Percentiles rank a stretch among this genome's conserved stretches.
Evolutionary conservation across 2,888 invertebrate species (phyloP).

Genomic region (Dascillus cervinus): DNA sequence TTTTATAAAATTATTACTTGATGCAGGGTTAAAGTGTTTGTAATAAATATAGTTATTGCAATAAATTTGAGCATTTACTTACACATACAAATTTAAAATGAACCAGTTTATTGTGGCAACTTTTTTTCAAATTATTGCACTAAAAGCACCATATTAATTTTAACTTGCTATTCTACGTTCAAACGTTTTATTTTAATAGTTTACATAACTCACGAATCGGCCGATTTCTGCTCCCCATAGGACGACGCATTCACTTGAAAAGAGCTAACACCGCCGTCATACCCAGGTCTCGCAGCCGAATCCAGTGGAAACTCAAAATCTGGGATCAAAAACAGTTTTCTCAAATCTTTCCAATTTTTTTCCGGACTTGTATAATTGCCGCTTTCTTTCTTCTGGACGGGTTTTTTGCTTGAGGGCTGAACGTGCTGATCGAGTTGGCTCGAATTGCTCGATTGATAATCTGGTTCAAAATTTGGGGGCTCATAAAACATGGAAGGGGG

Average conservation of each 20-base stretch:
- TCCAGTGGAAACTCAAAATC: slow-evolving; percentile 42
- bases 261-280: slow-evolving; percentile 37
- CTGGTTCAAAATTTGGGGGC: slow-evolving; percentile 22
- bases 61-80: too few relatives aligned
- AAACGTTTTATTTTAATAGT: too few relatives aligned
- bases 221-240: too few relatives aligned
- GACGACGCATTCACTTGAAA: slow-evolving; percentile 34
- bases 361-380: slow-evolving; percentile 4
- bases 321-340: slow-evolving; percentile 37
- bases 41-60: too few relatives aligned
- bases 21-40: too few relatives aligned
- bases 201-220: too few relatives aligned
- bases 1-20: too few relatives aligned
- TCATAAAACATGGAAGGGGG: slow-evolving; percentile 25
- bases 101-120: too few relatives aligned
- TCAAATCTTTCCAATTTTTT: slow-evolving; percentile 32
- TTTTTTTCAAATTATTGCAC: too few relatives aligned
- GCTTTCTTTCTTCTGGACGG: slow-evolving; percentile 9
- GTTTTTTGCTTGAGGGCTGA: slow-evolving; percentile 1
- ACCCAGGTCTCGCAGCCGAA: slow-evolving; percentile 32
- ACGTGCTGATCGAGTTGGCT: neutral
- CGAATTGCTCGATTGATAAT: neutral
- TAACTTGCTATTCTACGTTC: too few relatives aligned
- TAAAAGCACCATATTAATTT: too few relatives aligned
- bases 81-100: too few relatives aligned